Evolutionary conservation across 2,888 invertebrate genomes (phyloP), one percentile per base, ranked within the genome.

Genomic region (Cryptus armator): DNA sequence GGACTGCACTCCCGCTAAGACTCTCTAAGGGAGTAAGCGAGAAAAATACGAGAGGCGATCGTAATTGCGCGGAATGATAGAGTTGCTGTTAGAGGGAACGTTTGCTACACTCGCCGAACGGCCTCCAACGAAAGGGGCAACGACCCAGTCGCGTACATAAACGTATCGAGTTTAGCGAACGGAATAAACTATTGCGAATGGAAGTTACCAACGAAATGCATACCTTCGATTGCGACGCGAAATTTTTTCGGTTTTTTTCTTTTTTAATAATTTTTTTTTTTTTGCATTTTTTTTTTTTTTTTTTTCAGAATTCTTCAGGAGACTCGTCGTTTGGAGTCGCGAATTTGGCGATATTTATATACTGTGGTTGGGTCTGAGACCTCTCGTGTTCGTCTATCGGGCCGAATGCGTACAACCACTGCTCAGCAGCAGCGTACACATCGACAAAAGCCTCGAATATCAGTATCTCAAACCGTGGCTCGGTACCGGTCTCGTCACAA

Each of bases 381-480:
- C 94, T 2, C 92, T 94, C 46, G 89, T 94, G 19, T 94, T 93
- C 72, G 86, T 94, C 19, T 92, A 92, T 79, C 89, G 89, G 4
- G 90, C 90, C 12, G 93, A 94, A 66, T 90, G 89, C 0, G 90
- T 93, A n/a, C 91, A 94, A 84, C 92, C 93, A 2, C 72, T 94
- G 62, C 88, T 94, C 14, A 93, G 88, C 80, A 94, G 94, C 53
- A 90, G 88, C n/a, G 62, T 88, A 4, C 93, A 94, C 79, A 93
- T 93, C 62, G 91, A 93, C 81, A 94, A 94, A 81, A 94, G 93
- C 78, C 86, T 91, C 24, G 94, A 94, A 79, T 94, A 94, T 80
- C 81, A 89, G 16, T 92, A 92, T 81, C 85, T 93, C 4, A 88
- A 89, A 29, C 91, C 92, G 3, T 94, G 94, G 92, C 89, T 94